Evolutionary conservation across 2,888 invertebrate species (phyloP), one percentile per base, ranked within the genome.

Genomic region (Diarsia dahlii): DNA sequence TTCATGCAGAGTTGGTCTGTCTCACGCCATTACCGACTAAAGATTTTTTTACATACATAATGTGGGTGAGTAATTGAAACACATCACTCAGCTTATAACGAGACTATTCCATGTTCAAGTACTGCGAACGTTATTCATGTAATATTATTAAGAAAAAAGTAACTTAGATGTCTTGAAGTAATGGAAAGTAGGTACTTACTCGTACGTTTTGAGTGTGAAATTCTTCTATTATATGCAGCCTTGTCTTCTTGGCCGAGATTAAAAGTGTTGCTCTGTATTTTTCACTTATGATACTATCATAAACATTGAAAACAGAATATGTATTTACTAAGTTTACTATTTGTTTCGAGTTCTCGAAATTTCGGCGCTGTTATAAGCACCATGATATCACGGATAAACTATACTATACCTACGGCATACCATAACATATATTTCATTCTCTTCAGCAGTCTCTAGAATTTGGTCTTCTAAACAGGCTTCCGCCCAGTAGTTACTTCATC

Each of bases 81-180:
- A 84, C 88, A 91, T 91, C 84, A 83, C 81, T 91, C 87, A 85
- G 85, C 87, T 88, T 84, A 88, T 88, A 89, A 87, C 87, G 71
- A 79, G 74, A 83, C 78, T 79, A 72, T 84, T 72, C 67, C 69
- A 76, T 66, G 69, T 79, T 84, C 64, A 80, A 84, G 68, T 81
- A 64, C 64, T 62, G 28, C 20, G 46, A 80, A 52, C 66, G 46
- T 63, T 73, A 65, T 58, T 60, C 60, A 18, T 48, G 63, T 72
- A 63, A 80, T 64, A 67, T 82, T 76, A 84, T 70, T 71, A 84
- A 64, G 50, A 54, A 67, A 72, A 78, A 80, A 60, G 23, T 62
- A 67, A 70, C 66, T 73, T 66, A 70, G 13, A 71, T 60, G 45
- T 28, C 56, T 63, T 69, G 5, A n/a, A 79, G 62, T 52, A 68